A percentile compares a stretch with the other conserved stretches of the same genome.
Evolutionary conservation across 2,113 vertebrate species (phyloP).

Genomic region (Passer domesticus): DNA sequence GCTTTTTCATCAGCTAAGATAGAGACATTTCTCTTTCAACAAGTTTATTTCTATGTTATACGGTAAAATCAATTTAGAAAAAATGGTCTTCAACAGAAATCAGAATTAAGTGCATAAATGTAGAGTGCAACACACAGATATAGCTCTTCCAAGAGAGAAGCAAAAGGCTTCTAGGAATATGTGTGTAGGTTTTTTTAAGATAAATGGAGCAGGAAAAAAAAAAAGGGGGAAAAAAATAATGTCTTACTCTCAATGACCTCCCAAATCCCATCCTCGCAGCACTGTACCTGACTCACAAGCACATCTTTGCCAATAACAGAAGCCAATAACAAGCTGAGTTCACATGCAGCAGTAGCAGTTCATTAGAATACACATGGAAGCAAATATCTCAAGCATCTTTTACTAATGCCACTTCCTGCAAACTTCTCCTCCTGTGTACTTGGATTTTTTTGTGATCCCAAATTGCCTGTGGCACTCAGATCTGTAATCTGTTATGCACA

Average conservation of each 20-base stretch:
- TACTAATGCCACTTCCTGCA: background rate
- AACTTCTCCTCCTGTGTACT: background rate
- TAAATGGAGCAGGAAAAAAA: too few relatives aligned
- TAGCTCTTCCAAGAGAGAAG: background rate
- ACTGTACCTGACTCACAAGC: background rate
- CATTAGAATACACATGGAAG: background rate
- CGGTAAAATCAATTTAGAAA: background rate
- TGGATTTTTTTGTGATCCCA: background rate
- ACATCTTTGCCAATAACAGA: background rate
- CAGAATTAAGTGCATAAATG: background rate
- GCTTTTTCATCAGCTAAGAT: background rate
- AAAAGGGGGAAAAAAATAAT: background rate
- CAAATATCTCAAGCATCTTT: background rate
- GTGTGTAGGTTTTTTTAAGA: background rate
- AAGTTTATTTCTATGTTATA: background rate
- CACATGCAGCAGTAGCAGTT: background rate
- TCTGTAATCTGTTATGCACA: background rate
- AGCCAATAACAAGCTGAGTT: background rate
- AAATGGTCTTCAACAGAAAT: background rate
- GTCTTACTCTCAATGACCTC: background rate
- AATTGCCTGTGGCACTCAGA: background rate
- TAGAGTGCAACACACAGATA: background rate
- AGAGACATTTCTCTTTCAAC: background rate
- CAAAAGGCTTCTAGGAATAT: background rate
- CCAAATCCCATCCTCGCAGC: background rate